Percentiles rank a stretch among this genome's conserved stretches.
These are phyloP conservation scores for Laticauda colubrina DNA, from an alignment of 2,113 vertebrate species.

Conservation along the genomic window DNA sequence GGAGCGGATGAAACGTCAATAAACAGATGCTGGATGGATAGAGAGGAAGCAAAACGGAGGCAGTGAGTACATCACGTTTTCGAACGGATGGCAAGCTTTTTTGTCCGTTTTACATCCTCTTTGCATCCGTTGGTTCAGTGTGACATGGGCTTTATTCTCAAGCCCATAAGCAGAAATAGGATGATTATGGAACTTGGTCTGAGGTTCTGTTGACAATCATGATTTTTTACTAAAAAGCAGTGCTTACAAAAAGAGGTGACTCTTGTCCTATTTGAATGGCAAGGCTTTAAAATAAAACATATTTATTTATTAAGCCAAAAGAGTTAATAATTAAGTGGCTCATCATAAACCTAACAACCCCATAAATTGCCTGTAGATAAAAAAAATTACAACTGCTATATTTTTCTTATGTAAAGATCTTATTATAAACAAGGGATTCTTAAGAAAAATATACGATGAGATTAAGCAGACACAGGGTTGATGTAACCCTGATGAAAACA, in stretches of 20 bases:
- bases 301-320: neutral
- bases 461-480: neutral
- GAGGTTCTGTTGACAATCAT: neutral
- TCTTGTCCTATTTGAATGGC: neutral
- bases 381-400: neutral
- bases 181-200: neutral
- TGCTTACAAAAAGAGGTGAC: neutral
- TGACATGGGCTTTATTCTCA: no score
- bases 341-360: neutral
- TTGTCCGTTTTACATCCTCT: no score
- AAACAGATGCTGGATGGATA: no score
- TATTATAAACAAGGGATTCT: neutral
- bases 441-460: neutral
- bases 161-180: neutral
- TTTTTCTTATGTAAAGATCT: neutral
- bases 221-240: neutral
- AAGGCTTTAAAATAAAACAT: neutral
- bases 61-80: no score
- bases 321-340: neutral
- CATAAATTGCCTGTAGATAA: neutral
- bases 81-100: no score
- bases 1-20: no score
- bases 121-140: no score
- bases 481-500: neutral
- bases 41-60: no score